These are phyloP conservation scores for Parotocinclus haroldoi DNA, from an alignment of 2,797 vertebrate species.

Conservation along the genomic window DNA sequence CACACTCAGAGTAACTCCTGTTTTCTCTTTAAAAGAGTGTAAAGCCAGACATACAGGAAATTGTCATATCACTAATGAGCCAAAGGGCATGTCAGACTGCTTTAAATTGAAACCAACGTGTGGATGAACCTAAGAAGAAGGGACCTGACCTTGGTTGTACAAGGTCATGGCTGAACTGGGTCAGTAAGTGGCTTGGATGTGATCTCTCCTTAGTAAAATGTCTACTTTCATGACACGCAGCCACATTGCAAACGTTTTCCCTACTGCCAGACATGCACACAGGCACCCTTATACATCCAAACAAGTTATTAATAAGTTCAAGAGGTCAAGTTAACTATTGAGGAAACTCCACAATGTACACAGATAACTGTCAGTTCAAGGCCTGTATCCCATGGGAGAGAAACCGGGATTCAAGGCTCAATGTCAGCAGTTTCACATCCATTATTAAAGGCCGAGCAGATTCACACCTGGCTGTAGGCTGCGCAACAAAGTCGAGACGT, in stretches of 20 bases:
- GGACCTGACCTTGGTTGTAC: no score
- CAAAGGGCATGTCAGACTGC: background rate
- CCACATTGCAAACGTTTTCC: no score
- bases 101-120: no score
- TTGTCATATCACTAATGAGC: slow-evolving; percentile 9
- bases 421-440: slow-evolving; percentile 8
- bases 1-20: background rate
- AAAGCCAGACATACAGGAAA: slow-evolving; percentile 27
- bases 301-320: slow-evolving; percentile 6
- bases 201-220: no score
- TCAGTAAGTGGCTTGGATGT: no score
- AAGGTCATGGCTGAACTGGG: no score
- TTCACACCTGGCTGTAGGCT: background rate
- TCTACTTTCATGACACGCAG: no score
- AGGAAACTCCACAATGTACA: slow-evolving; percentile 30
- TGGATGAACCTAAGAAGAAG: no score
- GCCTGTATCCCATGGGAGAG: slow-evolving; percentile 18
- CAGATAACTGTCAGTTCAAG: slow-evolving; percentile 36
- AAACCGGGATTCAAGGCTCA: slow-evolving; percentile 16
- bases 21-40: slow-evolving; percentile 14
- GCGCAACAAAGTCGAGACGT: no score
- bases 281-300: background rate
- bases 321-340: slow-evolving; percentile 38
- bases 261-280: no score
- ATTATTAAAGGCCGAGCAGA: slow-evolving; percentile 5